Base-by-base conservation (phyloP, 2,113 vertebrate genomes). In the Phylloscopus trochilus region DNA sequence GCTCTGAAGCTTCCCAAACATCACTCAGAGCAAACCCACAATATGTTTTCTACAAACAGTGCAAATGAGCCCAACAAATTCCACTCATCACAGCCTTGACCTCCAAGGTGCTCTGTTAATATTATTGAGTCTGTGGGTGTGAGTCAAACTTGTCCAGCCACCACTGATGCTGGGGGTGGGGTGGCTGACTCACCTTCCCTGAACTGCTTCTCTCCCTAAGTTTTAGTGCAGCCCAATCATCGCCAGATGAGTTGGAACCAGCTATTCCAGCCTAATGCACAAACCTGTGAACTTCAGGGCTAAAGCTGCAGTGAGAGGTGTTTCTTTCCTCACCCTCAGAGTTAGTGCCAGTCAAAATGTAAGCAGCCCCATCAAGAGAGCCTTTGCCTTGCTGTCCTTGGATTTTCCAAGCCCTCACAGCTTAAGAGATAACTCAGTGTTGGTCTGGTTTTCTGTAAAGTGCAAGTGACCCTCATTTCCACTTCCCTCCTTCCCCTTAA, bases 401-500 rank as follows among this genome's bases (percentile, higher is more conserved):
- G 66, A 3, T 72, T 64, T 7, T 7, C 74, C 74, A 12, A 52
- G 28, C 28, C 41, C 51, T 37, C 19, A 1, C 27, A 6, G 85
- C 60, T 74, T 7, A 7, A 6, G 76, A 88, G 80, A 77, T 31
- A 62, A 31, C 37, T 58, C 9, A 35, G 37, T 7, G 35, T n/a
- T 52, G 53, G 37, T 60, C 37, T 79, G 47, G 55, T 24, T 28
- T 28, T 43, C 84, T 78, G 27, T 14, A 8, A 12, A 62, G 53
- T 35, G 67, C 2, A 2, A 35, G 11, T 63, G 74, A 87, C 92
- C 92, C 67, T 90, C 60, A 64, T 95, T 85, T 73, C 92, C 83
- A 83, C 70, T 56, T 92, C 37, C 19, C 64, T 80, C 75, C 41
- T 56, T 55, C 41, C 62, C n/a, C 56, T 52, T 96, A 75, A 95